These are phyloP conservation scores for Mixornis gularis DNA, from an alignment of 2,113 vertebrate species.

Conservation along the genomic window DNA sequence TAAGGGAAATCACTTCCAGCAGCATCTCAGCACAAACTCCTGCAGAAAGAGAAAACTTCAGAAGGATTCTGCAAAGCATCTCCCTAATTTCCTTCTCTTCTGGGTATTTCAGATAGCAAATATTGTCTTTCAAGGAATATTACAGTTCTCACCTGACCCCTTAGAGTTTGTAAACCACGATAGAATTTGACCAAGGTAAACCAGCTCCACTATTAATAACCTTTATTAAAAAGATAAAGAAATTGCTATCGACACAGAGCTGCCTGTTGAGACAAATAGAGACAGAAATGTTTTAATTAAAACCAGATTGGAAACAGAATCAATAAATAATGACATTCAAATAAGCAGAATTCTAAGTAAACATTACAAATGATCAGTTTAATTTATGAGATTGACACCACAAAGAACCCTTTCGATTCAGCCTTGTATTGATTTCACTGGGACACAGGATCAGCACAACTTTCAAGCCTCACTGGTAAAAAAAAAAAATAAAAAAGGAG, in stretches of 20 bases:
- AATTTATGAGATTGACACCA: background rate
- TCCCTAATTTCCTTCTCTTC: background rate
- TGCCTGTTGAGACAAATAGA: background rate
- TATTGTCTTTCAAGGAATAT: background rate
- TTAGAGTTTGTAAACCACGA: background rate
- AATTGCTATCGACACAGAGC: background rate
- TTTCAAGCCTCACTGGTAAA: background rate
- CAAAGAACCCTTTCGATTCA: background rate
- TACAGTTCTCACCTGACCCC: background rate
- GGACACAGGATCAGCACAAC: background rate
- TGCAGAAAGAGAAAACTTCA: background rate
- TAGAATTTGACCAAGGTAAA: background rate
- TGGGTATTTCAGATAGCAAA: background rate
- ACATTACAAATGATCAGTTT: background rate
- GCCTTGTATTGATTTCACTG: background rate
- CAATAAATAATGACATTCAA: background rate
- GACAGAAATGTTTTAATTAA: background rate
- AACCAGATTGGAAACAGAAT: background rate
- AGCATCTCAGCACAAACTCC: background rate
- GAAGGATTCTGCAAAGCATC: background rate
- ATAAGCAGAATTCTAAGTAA: background rate
- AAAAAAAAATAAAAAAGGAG: background rate
- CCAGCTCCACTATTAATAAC: background rate
- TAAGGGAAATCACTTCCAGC: background rate
- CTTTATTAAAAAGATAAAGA: background rate